Base-by-base conservation (phyloP, 2,797 vertebrate genomes). In the Orientallactaga sibirica region DNA sequence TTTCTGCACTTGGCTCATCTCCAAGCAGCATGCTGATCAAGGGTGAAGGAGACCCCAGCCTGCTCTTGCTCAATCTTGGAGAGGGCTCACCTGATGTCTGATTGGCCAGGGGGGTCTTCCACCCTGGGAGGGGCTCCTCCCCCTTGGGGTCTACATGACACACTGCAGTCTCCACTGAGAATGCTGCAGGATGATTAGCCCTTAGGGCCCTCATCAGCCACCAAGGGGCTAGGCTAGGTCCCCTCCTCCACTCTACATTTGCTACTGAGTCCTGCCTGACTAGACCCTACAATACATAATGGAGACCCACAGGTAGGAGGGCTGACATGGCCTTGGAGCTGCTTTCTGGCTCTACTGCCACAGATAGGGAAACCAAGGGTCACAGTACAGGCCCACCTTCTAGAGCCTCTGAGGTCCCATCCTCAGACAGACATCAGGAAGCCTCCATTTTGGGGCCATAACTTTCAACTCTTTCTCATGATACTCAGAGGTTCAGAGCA, bases 381-480 rank as follows among this genome's bases (percentile, higher is more conserved):
- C 29, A 11, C 19, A 0, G 7, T 5, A 2, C 33, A 25, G 29
- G 20, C 18, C 90, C 0, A 0, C 52, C 70, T 67, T 58, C 52
- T 4, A 19, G 71, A 93, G 67, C 19, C 37, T 55, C 43, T 4
- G 73, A 62, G 68, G 33, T 12, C 41, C 10, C 20, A 5, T 27
- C 33, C 22, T 82, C 52, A 5, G 73, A 52, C 66, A 61, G 37
- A 55, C 9, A 41, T 29, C 11, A 10, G 37, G 68, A 0, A 68
- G 25, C 73, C 25, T 80, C 14, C 1, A 5, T 27, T 73, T 64
- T 25, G 4, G 12, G 41, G 41, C 52, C 37, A 27, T 12, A 12
- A 0, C 4, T 4, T 25, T 27, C 3, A 55, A 20, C 4, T 12
- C 4, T 15, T 81, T 11, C 1, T 11, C 37, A 43, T 7, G 7